These are phyloP conservation scores for Montipora cactus DNA, from an alignment of 64 coral and sea anemone genomes.

Conservation along the genomic window DNA sequence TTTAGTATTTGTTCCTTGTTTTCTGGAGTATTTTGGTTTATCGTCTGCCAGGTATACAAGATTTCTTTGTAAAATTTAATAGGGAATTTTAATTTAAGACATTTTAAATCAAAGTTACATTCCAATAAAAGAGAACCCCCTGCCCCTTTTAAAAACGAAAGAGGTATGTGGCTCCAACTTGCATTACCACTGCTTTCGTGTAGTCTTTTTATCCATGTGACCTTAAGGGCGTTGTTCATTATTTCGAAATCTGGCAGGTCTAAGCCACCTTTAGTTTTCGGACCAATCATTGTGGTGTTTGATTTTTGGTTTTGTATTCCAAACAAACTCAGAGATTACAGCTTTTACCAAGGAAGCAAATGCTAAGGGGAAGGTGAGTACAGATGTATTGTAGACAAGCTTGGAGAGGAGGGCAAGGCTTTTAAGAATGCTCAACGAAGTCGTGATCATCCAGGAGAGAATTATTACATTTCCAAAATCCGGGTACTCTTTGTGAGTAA, in stretches of 20 bases:
- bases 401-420: background rate
- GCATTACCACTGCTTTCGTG: background rate
- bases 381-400: background rate
- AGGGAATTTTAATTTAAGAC: background rate
- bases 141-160: background rate
- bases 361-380: background rate
- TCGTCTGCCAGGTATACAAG: slow-evolving; percentile 27
- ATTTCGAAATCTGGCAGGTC: slow-evolving; percentile 32
- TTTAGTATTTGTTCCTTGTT: slow-evolving; percentile 8
- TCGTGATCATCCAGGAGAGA: no score
- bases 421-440: background rate
- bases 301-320: background rate
- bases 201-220: slow-evolving; percentile 10
- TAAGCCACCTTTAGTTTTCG: background rate
- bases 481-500: no score
- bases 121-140: background rate
- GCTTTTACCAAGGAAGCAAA: background rate
- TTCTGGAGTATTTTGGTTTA: background rate
- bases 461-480: no score
- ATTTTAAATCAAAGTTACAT: background rate
- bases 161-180: slow-evolving; percentile 3
- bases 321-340: background rate
- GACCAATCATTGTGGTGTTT: slow-evolving; percentile 19
- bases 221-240: slow-evolving; percentile 5
- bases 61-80: slow-evolving; percentile 34